Evolutionary conservation across 2,888 invertebrate genomes (phyloP), one percentile per base, ranked within the genome.

Genomic region (Isotomurus palustris): DNA sequence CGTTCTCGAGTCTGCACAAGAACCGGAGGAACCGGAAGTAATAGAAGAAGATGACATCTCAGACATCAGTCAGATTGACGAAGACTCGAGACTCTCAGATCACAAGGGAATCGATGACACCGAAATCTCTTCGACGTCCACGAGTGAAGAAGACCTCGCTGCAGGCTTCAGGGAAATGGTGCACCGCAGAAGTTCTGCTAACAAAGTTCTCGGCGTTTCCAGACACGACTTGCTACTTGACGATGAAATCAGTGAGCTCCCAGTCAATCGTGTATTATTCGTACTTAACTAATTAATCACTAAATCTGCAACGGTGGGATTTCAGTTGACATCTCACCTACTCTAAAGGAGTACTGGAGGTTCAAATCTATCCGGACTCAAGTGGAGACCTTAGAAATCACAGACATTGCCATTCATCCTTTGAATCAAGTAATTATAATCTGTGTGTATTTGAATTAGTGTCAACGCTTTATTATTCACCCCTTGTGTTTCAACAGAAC

Each of bases 401-500:
- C 69, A 1, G 62, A 62, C 24, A 62, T 70, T 3, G 61, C 64
- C 2, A 57, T 65, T 2, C 67, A 70, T 58, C 66, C 66, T 6
- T 60, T 55, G 5, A 67, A 69, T 57, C 66, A 62, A 29, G 67
- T 67, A 58, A 19, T 14, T 35, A 17, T 49, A 17, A 38, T n/a
- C 25, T 53, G 29, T 10, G 48, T 28, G 5, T 48, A 27, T 29
- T 19, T 14, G n/a, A 19, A 8, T 12, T 50, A 2, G 22, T 54
- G 24, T 47, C 21, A 17, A 40, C 6, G 12, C 6, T 8, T 19
- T 40, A n/a, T n/a, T n/a, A 14, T 14, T 22, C 19, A 45, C 1
- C 45, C 5, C 6, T 38, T n/a, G n/a, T n/a, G n/a, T n/a, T n/a
- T 22, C 24, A 3, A 40, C 25, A 79, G 10, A 84, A 86, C 68